A percentile compares a stretch with the other conserved stretches of the same genome.
Conservation (phyloP, 2,797 vertebrate genomes). For the Luscinia megarhynchos region DNA sequence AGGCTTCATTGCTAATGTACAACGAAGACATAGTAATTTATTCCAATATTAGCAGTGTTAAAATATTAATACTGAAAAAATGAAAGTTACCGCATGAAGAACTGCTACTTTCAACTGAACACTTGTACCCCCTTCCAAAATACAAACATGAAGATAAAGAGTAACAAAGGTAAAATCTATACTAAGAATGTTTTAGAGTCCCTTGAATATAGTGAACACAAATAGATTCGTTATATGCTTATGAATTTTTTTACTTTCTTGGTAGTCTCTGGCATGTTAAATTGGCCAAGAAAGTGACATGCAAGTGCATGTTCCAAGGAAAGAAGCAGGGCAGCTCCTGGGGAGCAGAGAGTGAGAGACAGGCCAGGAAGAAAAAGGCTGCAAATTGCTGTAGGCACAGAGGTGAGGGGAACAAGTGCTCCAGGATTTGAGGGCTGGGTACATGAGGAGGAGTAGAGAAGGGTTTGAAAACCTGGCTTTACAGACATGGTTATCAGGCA, state of each 20-base stretch:
- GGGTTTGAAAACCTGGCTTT: not conserved
- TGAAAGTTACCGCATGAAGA: not conserved
- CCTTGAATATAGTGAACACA: not conserved
- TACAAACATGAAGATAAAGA: not conserved
- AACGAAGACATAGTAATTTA: not conserved
- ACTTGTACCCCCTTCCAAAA: not conserved
- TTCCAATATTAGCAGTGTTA: not conserved
- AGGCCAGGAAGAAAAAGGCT: not conserved
- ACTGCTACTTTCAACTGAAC: not conserved
- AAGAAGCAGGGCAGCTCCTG: not conserved
- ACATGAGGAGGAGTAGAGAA: not conserved
- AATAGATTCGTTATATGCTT: not conserved
- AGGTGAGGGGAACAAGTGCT: not conserved
- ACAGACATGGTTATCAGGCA: not conserved
- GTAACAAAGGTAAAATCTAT: not conserved
- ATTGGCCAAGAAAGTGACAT: not conserved
- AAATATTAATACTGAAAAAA: not conserved
- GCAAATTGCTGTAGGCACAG: not conserved
- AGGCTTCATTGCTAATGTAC: not conserved
- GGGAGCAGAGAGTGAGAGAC: not conserved
- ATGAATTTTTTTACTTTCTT: not conserved
- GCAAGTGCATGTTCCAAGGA: not conserved
- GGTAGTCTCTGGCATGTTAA: not conserved
- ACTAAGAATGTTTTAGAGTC: not conserved
- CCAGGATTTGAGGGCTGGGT: not conserved